phyloP scores from a whole-genome alignment of 2,113 vertebrate genomes.

The Phrynosoma blainvillii region DNA sequence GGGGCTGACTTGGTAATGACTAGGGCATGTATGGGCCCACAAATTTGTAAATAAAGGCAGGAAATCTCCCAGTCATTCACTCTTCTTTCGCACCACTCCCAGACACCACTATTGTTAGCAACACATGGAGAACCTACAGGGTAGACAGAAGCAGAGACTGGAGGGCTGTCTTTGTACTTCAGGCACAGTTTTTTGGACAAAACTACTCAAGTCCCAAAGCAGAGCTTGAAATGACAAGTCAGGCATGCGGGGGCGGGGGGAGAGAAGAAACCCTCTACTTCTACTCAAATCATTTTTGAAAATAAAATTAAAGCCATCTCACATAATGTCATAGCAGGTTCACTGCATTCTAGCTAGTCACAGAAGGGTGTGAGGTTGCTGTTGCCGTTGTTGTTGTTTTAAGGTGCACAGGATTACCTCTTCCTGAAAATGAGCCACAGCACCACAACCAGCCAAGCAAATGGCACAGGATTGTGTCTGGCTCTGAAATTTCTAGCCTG shows the following conservation, averaged over 20 bases:
- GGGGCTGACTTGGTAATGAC: slow-evolving; percentile 70
- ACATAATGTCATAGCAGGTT: background rate
- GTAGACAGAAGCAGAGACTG: slow-evolving; percentile 11
- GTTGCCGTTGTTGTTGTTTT: no score
- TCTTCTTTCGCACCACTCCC: slow-evolving; percentile 28
- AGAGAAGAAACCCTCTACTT: background rate
- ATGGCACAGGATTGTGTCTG: slow-evolving; percentile 29
- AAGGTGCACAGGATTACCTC: no score
- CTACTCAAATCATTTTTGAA: background rate
- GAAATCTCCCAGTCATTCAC: slow-evolving; percentile 54
- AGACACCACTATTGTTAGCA: background rate
- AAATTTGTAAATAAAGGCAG: slow-evolving; percentile 66
- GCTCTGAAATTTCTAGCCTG: slow-evolving; percentile 30
- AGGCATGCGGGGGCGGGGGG: no score
- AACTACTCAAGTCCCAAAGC: background rate
- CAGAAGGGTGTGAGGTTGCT: background rate
- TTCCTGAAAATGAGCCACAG: background rate
- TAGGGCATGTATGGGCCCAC: slow-evolving; percentile 44
- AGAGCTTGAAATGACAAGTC: background rate
- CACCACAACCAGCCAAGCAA: background rate
- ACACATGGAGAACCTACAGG: slow-evolving; percentile 23
- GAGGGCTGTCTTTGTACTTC: slow-evolving; percentile 12
- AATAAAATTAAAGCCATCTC: background rate
- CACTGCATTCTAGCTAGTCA: background rate
- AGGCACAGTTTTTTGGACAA: background rate